Base-by-base conservation (phyloP, 2,797 vertebrate species). In the Urocyon cinereoargenteus region DNA sequence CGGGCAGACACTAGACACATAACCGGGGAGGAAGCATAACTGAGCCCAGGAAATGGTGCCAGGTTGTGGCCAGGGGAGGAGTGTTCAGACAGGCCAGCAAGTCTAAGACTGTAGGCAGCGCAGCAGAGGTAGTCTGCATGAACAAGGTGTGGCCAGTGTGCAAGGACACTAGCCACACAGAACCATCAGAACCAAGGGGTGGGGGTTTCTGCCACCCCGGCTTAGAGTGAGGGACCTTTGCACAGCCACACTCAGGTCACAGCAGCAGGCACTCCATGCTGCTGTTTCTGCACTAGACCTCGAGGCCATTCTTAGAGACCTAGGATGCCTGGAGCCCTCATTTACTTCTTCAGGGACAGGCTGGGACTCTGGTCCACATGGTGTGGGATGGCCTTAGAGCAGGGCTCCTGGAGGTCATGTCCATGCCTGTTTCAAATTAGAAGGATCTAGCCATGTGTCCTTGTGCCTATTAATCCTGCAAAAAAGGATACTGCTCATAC, bases 401-500 rank as follows among this genome's bases (percentile, higher is more conserved):
- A 12, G 57, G 40, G 10, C 57, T 88, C 85, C 75, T 49, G 2
- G 64, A 93, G 62, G 62, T 22, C 36, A 2, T 12, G 28, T 86
- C 28, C 55, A 13, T 26, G 59, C 28, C 61, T 16, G 8, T 95
- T 94, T 85, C 85, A 86, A 79, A 83, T 15, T 70, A 51, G 95
- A 49, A 92, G 36, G 40, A 31, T 85, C 53, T 57, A 84, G 53
- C 88, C 61, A 0, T 72, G 62, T 86, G 91, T 97, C 91, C 98
- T 98, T 98, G 98, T 99, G 98, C 96, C 98, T 98, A 64, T 98
- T 98, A 96, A 45, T 96, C 95, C 98, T 98, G 98, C 94, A 98
- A 98, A 98, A 98, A 98, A 97, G 98, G 98, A 98, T 98, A 98
- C 98, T 99, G 98, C 98, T 98, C 97, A 68, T 66, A 91, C 1